phyloP scores from a whole-genome alignment of 2,797 vertebrate species.

The Cossypha dichroa region DNA sequence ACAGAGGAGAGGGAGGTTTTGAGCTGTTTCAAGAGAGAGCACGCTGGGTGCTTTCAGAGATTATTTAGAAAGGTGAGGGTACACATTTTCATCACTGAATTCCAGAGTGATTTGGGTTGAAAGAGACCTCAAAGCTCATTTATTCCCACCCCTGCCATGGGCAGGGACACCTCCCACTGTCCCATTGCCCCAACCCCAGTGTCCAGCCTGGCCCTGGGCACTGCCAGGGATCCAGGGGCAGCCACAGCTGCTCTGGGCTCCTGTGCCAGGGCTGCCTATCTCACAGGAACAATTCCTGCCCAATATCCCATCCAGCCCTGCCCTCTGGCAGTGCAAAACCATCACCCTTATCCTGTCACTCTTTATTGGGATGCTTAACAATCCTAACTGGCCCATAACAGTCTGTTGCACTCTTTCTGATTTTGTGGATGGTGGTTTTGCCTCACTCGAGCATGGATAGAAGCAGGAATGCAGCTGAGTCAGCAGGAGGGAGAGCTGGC shows the following conservation, averaged over 20 bases:
- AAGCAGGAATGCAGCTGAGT: not conserved
- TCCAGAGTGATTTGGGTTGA: not conserved
- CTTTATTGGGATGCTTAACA: not conserved
- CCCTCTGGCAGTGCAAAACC: not conserved
- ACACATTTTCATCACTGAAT: not conserved
- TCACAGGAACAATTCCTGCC: accelerated
- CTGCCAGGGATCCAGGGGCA: not conserved
- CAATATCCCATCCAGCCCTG: accelerated
- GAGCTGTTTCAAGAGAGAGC: not conserved
- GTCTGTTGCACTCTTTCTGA: not conserved
- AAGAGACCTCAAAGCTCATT: not conserved
- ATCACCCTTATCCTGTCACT: not conserved
- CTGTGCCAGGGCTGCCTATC: not conserved
- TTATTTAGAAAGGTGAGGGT: not conserved
- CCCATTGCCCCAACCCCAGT: not conserved
- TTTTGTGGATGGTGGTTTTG: not conserved
- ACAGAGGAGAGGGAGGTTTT: not conserved
- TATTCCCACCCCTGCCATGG: not conserved
- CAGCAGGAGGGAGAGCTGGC: not conserved
- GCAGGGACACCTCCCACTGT: not conserved
- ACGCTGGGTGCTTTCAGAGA: not conserved
- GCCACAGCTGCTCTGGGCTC: not conserved
- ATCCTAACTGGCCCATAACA: not conserved
- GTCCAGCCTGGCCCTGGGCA: not conserved
- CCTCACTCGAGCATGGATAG: accelerated